Conservation (phyloP, 1,140 invertebrate species). For the Zaprionus nigranus region DNA sequence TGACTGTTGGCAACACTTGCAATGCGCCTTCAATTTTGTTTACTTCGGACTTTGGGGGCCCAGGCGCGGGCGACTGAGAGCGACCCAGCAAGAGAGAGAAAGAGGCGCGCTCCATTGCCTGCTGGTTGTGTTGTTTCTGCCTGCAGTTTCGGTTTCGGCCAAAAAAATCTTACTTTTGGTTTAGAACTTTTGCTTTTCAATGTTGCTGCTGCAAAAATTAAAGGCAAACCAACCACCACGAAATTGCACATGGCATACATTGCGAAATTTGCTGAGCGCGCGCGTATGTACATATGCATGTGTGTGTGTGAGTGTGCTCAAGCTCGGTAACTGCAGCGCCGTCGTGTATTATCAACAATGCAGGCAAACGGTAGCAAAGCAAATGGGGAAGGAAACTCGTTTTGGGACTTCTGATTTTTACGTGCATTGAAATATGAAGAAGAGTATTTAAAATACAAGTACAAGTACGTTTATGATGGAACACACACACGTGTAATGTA, state of each 20-base stretch:
- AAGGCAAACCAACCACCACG: slow-evolving; percentile 63
- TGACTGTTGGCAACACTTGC: slow-evolving; percentile 41
- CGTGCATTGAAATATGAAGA: slow-evolving; percentile 23
- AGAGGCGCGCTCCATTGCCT: slow-evolving; percentile 28
- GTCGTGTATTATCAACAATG: slow-evolving; percentile 44
- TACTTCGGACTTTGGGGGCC: slow-evolving; percentile 52
- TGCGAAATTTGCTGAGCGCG: slow-evolving; percentile 63
- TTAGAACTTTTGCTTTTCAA: slow-evolving; percentile 76
- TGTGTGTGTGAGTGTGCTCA: background rate
- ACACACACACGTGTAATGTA: slow-evolving; percentile 5
- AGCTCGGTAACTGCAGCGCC: slow-evolving; percentile 18
- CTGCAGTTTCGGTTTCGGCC: slow-evolving; percentile 46
- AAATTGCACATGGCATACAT: slow-evolving; percentile 54
- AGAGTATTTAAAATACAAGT: slow-evolving; percentile 36
- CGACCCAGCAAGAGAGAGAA: slow-evolving; percentile 1
- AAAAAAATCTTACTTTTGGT: slow-evolving; percentile 53
- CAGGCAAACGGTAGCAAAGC: slow-evolving; percentile 15
- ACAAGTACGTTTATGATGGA: slow-evolving; percentile 38
- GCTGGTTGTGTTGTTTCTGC: slow-evolving; percentile 30
- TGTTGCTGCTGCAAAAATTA: slow-evolving; percentile 37
- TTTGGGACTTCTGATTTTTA: slow-evolving; percentile 63
- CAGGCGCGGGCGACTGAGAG: slow-evolving; percentile 21
- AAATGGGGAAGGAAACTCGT: slow-evolving; percentile 62
- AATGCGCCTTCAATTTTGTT: slow-evolving; percentile 50
- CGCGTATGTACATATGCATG: background rate